These are phyloP conservation scores for Ashinkailepas kermadecensis DNA, from an alignment of 2,888 invertebrate genomes.

Conservation along the genomic window DNA sequence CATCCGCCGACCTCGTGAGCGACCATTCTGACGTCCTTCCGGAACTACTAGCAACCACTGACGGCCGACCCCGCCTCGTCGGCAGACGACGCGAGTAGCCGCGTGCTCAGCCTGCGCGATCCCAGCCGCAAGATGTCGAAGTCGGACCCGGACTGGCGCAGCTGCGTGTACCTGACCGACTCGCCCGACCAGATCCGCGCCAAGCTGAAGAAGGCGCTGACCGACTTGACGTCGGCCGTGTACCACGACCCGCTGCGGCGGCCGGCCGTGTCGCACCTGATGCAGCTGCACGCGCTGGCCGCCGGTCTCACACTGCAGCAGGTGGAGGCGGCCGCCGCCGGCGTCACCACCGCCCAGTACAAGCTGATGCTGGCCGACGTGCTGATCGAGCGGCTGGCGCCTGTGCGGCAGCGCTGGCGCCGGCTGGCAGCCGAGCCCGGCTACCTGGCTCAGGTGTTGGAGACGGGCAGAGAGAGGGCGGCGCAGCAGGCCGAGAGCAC, in stretches of 20 bases:
- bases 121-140: slow-evolving; percentile 96
- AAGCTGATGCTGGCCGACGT: slow-evolving; percentile 64
- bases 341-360: slow-evolving; percentile 68
- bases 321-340: slow-evolving; percentile 57
- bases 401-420: slow-evolving; percentile 56
- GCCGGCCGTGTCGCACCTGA: slow-evolving; percentile 83
- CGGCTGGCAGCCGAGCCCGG: slow-evolving; percentile 53
- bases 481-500: slow-evolving; percentile 53
- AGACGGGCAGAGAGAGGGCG: slow-evolving; percentile 57
- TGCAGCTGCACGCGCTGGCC: slow-evolving; percentile 70
- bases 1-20: too few relatives aligned
- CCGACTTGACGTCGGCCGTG: slow-evolving; percentile 77
- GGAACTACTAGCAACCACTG: too few relatives aligned
- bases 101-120: slow-evolving; percentile 72
- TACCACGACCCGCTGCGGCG: slow-evolving; percentile 68
- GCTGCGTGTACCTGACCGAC: slow-evolving; percentile 73
- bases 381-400: slow-evolving; percentile 59
- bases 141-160: slow-evolving; percentile 70
- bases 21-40: too few relatives aligned
- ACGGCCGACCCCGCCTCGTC: slow-evolving; percentile 1
- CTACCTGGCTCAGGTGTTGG: slow-evolving; percentile 56
- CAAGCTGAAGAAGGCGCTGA: slow-evolving; percentile 79
- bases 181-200: slow-evolving; percentile 56
- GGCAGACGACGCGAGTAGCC: slow-evolving; percentile 32
- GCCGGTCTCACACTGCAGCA: slow-evolving; percentile 58